Evolutionary conservation across 2,888 invertebrate species (phyloP).

Genomic region (Alviniconcha strummeri): DNA sequence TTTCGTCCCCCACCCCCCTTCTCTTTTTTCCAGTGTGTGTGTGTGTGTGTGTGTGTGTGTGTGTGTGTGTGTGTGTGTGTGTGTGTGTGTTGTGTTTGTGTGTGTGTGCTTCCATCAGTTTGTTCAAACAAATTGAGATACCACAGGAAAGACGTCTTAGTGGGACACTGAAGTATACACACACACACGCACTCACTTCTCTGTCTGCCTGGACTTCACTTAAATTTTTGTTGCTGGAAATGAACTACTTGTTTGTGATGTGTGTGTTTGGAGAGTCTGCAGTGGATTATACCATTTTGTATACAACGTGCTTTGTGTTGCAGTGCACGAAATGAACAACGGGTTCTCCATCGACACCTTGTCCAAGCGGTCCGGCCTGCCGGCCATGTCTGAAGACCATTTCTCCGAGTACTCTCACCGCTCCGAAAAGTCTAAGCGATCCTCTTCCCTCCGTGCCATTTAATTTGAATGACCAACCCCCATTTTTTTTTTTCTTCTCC

Average conservation of each 20-base stretch:
- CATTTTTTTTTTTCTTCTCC: too few relatives aligned
- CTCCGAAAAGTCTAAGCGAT: slow-evolving; percentile 46
- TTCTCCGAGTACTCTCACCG: slow-evolving; percentile 46
- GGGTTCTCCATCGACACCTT: slow-evolving; percentile 40
- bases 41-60: slow-evolving; percentile 23
- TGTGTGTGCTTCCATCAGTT: neutral
- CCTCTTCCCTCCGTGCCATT: slow-evolving; percentile 35
- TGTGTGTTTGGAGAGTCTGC: too few relatives aligned
- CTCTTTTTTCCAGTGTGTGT: neutral
- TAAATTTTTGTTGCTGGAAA: too few relatives aligned
- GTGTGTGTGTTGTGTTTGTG: slow-evolving; percentile 16
- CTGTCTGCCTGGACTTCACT: neutral
- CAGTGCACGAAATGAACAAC: slow-evolving; percentile 2
- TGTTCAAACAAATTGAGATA: too few relatives aligned
- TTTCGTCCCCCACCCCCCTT: neutral
- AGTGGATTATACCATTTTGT: too few relatives aligned
- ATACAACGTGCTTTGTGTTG: too few relatives aligned
- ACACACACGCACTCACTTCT: neutral
- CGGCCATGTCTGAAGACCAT: slow-evolving; percentile 40
- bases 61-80: slow-evolving; percentile 23
- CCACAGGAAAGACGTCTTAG: too few relatives aligned
- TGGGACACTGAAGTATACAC: neutral
- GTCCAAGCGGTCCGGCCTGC: slow-evolving; percentile 38
- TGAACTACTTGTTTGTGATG: too few relatives aligned
- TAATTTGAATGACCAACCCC: neutral